phyloP scores from a whole-genome alignment of 30 jellyfish, hydroid and myxozoan genomes.

The Aurelia aurita complex sp. Pacific region DNA sequence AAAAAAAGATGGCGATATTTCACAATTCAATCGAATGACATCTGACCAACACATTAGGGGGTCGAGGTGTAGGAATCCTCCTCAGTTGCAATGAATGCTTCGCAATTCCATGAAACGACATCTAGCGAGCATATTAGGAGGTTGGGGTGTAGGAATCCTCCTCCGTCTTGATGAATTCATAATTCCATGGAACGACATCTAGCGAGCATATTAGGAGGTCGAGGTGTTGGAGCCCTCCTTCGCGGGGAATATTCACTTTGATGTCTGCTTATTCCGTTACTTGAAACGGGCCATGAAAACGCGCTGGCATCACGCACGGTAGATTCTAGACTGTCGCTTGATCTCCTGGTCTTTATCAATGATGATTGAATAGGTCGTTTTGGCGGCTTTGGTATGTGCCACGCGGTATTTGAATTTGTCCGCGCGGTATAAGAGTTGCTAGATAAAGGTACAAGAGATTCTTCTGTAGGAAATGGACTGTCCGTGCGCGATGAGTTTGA shows the following conservation, averaged over 20 bases:
- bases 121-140: conserved; percentile 5
- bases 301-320: conserved; percentile 15
- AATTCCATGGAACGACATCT: conserved; percentile 18
- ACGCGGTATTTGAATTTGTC: not conserved
- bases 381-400: no score
- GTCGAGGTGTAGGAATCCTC: conserved; percentile 12
- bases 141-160: conserved; percentile 20
- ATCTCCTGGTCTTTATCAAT: not conserved
- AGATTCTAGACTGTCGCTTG: not conserved
- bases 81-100: not conserved
- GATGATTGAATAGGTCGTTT: no score
- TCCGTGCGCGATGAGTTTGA: not conserved
- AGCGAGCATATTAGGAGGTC: conserved; percentile 18
- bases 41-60: no score
- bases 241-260: not conserved
- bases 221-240: conserved; percentile 18
- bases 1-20: not conserved
- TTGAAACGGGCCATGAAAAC: conserved; percentile 56
- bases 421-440: not conserved
- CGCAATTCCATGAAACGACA: conserved; percentile 5
- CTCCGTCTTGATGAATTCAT: not conserved
- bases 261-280: not conserved
- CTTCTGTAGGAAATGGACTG: conserved; percentile 16
- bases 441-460: no score
- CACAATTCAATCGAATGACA: no score